These are phyloP conservation scores for Brachypalpus laphriformis DNA, from an alignment of 2,888 invertebrate species.

Conservation along the genomic window DNA sequence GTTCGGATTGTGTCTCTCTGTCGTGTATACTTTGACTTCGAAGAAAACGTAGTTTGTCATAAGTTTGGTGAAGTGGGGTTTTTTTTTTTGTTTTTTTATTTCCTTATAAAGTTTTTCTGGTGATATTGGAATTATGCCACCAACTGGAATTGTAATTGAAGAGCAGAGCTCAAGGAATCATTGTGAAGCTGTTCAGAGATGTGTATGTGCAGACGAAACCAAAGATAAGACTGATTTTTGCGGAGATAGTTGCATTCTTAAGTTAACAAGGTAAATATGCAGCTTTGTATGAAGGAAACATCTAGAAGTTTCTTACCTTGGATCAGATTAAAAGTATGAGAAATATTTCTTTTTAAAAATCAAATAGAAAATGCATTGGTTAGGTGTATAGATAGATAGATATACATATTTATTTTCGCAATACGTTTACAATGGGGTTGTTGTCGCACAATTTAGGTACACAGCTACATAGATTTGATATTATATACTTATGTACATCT, in stretches of 20 bases:
- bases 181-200: constrained; percentile 46
- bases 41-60: background rate
- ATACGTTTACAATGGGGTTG: too few relatives aligned
- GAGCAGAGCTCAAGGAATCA: constrained; percentile 75
- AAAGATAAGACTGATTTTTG: constrained; percentile 45
- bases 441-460: too few relatives aligned
- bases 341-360: too few relatives aligned
- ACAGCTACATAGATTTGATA: too few relatives aligned
- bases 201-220: constrained; percentile 49
- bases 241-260: constrained; percentile 50
- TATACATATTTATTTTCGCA: too few relatives aligned
- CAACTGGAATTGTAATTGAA: constrained; percentile 77
- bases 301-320: background rate
- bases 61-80: background rate
- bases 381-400: too few relatives aligned
- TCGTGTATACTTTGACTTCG: background rate
- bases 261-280: constrained; percentile 56
- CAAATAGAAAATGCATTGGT: too few relatives aligned
- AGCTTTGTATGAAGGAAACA: background rate
- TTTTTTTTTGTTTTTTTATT: background rate
- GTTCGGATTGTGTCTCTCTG: constrained; percentile 21
- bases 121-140: constrained; percentile 78
- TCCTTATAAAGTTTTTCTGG: constrained; percentile 6
- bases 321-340: too few relatives aligned
- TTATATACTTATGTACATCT: too few relatives aligned